Evolutionary conservation across 2,113 vertebrate genomes (phyloP).

Genomic region (Caracal caracal): DNA sequence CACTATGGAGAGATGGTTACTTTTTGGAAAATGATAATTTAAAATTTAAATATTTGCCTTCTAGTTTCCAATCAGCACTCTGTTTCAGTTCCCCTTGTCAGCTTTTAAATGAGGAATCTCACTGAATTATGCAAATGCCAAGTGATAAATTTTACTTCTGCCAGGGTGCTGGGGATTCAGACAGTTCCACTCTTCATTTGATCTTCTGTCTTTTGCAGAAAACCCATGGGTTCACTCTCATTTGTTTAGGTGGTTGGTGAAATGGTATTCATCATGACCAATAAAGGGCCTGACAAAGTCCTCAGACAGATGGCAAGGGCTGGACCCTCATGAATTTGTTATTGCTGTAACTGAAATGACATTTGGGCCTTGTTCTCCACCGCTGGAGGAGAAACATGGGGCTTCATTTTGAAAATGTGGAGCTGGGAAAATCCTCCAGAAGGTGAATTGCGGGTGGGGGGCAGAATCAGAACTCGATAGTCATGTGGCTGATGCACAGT

Average conservation of each 20-base stretch:
- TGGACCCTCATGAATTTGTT: constrained; percentile 80
- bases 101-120: constrained; percentile 70
- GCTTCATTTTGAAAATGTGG: constrained; percentile 50
- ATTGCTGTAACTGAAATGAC: constrained; percentile 81
- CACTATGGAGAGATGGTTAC: not conserved
- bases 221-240: constrained; percentile 49
- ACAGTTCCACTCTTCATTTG: constrained; percentile 69
- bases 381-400: not conserved
- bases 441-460: not conserved
- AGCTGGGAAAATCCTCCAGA: constrained; percentile 65
- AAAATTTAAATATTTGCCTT: constrained; percentile 2
- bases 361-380: constrained; percentile 74
- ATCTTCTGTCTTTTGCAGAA: constrained; percentile 68
- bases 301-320: constrained; percentile 82
- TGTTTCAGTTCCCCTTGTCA: not conserved
- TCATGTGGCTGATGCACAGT: not conserved
- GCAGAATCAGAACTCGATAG: constrained; percentile 65
- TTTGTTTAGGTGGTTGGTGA: constrained; percentile 69
- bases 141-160: constrained; percentile 71
- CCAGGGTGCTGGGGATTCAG: constrained; percentile 66
- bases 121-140: constrained; percentile 78
- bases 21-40: not conserved
- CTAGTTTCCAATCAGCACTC: constrained; percentile 11
- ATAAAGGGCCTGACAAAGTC: not conserved
- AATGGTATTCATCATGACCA: constrained; percentile 61